A percentile compares a stretch with the other conserved stretches of the same genome.
phyloP scores from a whole-genome alignment of 2,888 invertebrate genomes.

The Nemotelus nigrinus region DNA sequence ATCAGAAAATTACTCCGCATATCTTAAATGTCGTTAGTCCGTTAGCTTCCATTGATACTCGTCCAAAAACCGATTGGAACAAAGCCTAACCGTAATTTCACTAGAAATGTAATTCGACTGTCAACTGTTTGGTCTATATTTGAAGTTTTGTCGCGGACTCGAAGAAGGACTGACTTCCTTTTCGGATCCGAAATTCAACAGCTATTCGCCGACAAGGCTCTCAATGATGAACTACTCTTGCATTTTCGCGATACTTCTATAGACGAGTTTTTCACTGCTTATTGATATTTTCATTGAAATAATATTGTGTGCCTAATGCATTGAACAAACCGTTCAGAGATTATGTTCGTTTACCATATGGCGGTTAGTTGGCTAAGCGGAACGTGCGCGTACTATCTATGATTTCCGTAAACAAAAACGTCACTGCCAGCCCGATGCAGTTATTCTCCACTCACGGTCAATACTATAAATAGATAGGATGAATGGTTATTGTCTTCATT shows the following conservation, averaged over 20 bases:
- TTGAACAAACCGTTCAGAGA: neutral
- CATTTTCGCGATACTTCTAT: neutral
- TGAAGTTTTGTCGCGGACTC: neutral
- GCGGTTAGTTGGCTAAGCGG: constrained; percentile 14
- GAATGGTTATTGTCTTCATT: constrained; percentile 44
- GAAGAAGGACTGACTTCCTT: neutral
- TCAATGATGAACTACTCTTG: constrained; percentile 23
- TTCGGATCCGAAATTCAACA: neutral
- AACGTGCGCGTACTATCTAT: neutral
- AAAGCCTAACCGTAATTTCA: neutral
- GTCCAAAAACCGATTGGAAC: constrained; percentile 10
- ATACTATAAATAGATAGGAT: constrained; percentile 43
- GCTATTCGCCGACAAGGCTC: neutral
- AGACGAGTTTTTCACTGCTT: neutral
- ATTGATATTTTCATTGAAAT: constrained; percentile 31
- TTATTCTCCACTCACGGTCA: constrained; percentile 25
- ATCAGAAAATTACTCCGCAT: neutral
- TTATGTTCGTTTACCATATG: constrained; percentile 12
- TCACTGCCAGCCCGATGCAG: constrained; percentile 14
- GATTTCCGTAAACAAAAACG: constrained; percentile 35
- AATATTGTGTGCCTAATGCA: constrained; percentile 12
- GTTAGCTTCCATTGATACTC: constrained; percentile 27
- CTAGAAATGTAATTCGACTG: neutral
- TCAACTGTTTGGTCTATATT: neutral
- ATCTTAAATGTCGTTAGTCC: neutral